Evolutionary conservation across 2,797 vertebrate genomes (phyloP), one percentile per base, ranked within the genome.

Genomic region (Diceros bicornis): DNA sequence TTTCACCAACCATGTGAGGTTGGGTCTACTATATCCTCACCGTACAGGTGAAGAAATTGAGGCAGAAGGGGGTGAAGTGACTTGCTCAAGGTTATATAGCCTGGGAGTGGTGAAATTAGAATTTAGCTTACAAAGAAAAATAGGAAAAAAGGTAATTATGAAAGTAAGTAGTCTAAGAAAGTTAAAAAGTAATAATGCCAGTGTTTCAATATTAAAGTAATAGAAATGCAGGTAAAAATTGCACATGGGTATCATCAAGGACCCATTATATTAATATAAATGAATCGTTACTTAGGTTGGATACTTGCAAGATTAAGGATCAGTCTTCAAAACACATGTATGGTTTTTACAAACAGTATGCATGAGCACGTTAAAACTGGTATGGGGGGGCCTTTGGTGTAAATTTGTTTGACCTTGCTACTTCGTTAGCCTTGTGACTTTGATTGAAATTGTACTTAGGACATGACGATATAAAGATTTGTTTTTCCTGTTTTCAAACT

Each of bases 151-250:
- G 14, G 18, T 25, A 69, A 23, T 25, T n/a, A 32, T 84, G 21
- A 82, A 89, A 41, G 14, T 47, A 62, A 92, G 25, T 84, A 68
- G n/a, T 21, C 32, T 62, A 77, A 44, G 12, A 89, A 78, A 16
- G 0, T 71, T 87, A 77, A 84, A 93, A 92, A 89, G 16, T 18
- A 81, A 59, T 37, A 89, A 84, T 57, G 7, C 17, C 20, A 41
- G 20, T 27, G 20, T 94, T 94, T 66, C 1, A 81, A 90, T n/a
- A 81, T 12, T 68, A 62, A 89, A 66, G 6, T 69, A 21, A 68
- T 71, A 92, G 52, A 92, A 89, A 86, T 77, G 13, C 32, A 84
- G 72, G n/a, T 55, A 71, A 71, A 95, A 82, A 61, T 79, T 72
- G 14, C 47, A 59, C 50, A 25, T 29, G 23, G 47, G 55, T 84